Percentiles rank a stretch among this genome's conserved stretches.
Evolutionary conservation across 2,113 vertebrate species (phyloP).

Genomic region (Halichoerus grypus): DNA sequence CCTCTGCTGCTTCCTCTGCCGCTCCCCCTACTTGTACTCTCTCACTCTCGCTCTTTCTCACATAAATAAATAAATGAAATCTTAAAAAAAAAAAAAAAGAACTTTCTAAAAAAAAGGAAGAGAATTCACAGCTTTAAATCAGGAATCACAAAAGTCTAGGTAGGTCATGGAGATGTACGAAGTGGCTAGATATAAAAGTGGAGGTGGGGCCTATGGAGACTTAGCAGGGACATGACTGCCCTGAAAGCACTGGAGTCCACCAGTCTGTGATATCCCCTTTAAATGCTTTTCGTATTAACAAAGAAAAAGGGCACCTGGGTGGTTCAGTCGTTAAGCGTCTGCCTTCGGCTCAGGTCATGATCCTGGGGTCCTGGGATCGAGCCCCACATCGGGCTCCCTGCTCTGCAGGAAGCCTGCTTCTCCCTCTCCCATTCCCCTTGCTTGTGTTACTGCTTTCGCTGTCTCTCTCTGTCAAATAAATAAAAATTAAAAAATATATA

Average conservation of each 20-base stretch:
- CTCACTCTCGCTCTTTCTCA: background rate
- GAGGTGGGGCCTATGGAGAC: background rate
- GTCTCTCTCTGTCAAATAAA: too few species aligned
- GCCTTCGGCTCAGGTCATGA: too few species aligned
- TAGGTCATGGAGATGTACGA: background rate
- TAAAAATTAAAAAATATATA: too few species aligned
- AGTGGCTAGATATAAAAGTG: background rate
- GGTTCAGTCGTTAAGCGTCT: too few species aligned
- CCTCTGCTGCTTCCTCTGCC: too few species aligned
- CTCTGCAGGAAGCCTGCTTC: too few species aligned
- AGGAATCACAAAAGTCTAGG: background rate
- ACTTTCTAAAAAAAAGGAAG: background rate
- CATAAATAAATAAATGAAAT: background rate
- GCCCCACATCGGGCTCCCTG: too few species aligned
- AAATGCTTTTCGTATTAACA: background rate
- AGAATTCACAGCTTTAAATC: conserved; percentile 13
- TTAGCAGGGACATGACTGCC: background rate
- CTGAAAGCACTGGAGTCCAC: background rate
- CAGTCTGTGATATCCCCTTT: background rate
- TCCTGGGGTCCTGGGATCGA: too few species aligned
- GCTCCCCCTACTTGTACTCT: background rate
- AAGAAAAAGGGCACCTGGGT: background rate
- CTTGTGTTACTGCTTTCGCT: too few species aligned
- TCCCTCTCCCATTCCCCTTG: too few species aligned
- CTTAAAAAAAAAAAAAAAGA: background rate